Conservation (phyloP, 1,140 invertebrate species). For the fruit fly (Drosophila melanogaster) region DNA sequence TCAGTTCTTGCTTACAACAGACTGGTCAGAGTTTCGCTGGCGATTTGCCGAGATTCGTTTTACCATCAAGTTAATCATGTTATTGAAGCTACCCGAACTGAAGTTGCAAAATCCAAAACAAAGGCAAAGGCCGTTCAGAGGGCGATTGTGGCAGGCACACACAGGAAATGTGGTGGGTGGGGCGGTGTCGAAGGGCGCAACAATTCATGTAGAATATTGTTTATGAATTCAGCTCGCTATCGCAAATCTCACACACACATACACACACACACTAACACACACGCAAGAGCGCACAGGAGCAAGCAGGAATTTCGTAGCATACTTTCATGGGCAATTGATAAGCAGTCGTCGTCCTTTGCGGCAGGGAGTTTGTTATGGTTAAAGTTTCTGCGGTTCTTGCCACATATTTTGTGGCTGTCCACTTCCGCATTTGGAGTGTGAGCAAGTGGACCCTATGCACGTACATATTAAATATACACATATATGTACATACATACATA, state of each 20-base stretch:
- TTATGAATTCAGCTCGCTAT: constrained; percentile 67
- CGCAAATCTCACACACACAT: constrained; percentile 42
- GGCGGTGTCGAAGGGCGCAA: constrained; percentile 41
- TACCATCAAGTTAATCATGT: constrained; percentile 23
- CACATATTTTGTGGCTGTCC: constrained; percentile 67
- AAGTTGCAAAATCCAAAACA: constrained; percentile 16
- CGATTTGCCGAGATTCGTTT: background rate
- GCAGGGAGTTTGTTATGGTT: constrained; percentile 57
- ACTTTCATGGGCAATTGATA: constrained; percentile 62
- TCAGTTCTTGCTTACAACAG: no score
- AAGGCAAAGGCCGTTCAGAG: constrained; percentile 27
- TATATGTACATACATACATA: background rate
- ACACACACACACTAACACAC: background rate
- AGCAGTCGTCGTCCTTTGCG: constrained; percentile 37
- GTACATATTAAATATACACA: background rate
- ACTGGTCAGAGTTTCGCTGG: no score
- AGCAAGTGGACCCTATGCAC: background rate
- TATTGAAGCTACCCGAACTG: constrained; percentile 19
- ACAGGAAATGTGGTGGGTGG: constrained; percentile 10
- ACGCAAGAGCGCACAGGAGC: background rate
- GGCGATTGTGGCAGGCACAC: background rate
- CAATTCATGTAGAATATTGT: constrained; percentile 71
- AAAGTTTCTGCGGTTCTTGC: constrained; percentile 51
- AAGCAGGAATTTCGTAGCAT: constrained; percentile 33
- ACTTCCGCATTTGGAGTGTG: constrained; percentile 37